These are phyloP conservation scores for Acipenser transmontanus DNA, from an alignment of 2,797 vertebrate genomes.

Conservation along the genomic window DNA sequence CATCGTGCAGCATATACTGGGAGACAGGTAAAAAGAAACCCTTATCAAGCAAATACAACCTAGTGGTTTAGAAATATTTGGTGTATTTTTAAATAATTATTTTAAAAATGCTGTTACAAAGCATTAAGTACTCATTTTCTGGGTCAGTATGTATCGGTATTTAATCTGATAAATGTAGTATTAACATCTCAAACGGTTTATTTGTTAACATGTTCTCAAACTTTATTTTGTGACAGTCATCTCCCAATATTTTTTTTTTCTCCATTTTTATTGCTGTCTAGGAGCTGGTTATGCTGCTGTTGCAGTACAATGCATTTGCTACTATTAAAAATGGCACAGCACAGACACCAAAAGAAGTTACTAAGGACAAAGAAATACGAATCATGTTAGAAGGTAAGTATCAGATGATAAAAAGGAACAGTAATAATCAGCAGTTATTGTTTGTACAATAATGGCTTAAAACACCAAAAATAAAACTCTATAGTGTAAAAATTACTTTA, in stretches of 20 bases:
- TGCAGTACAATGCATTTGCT: constrained; percentile 72
- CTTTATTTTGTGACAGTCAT: constrained; percentile 15
- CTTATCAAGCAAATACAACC: too few species aligned
- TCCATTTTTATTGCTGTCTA: constrained; percentile 44
- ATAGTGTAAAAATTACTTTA: too few species aligned
- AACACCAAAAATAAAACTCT: too few species aligned
- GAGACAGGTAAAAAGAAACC: constrained; percentile 64
- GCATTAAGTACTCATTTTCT: too few species aligned
- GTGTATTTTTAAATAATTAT: too few species aligned
- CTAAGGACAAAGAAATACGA: constrained; percentile 83
- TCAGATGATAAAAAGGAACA: constrained; percentile 10
- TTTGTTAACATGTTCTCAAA: not conserved
- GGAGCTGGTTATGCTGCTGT: constrained; percentile 82
- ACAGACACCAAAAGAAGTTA: constrained; percentile 79
- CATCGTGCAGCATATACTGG: constrained; percentile 78
- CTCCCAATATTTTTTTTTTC: constrained; percentile 16
- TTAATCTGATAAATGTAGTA: too few species aligned
- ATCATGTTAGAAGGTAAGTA: constrained; percentile 85
- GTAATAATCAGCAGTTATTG: too few species aligned
- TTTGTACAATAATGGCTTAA: too few species aligned
- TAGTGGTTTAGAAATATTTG: too few species aligned
- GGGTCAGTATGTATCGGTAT: too few species aligned
- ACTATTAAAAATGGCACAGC: constrained; percentile 79
- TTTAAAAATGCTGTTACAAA: too few species aligned
- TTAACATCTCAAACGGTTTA: too few species aligned